Conservation (phyloP, 2,888 invertebrate species). For the Lingula anatina region DNA sequence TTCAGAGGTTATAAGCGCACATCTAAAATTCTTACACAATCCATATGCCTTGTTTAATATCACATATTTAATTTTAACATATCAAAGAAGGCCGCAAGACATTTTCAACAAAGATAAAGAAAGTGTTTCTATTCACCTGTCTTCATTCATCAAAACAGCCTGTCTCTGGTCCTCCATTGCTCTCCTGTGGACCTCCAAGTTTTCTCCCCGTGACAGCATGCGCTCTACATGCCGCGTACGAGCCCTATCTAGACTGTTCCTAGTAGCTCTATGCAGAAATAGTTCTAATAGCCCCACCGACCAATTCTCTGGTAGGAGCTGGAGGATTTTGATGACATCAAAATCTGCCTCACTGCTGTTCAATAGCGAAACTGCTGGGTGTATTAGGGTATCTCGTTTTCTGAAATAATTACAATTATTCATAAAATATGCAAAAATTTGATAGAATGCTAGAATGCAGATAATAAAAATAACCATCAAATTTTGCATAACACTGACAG, state of each 20-base stretch:
- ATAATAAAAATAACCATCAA: neutral
- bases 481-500: neutral
- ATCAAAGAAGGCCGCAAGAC: too few species aligned
- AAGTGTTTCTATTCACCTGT: too few species aligned
- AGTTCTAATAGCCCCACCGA: conserved; percentile 52
- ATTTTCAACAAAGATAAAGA: too few species aligned
- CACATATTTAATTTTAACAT: too few species aligned
- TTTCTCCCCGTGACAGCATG: conserved; percentile 52
- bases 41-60: too few species aligned
- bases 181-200: conserved; percentile 45
- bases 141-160: conserved; percentile 47
- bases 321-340: conserved; percentile 50
- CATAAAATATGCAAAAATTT: conserved; percentile 1
- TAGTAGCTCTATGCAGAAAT: conserved; percentile 51
- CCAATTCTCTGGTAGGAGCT: conserved; percentile 54
- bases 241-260: conserved; percentile 49
- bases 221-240: conserved; percentile 47
- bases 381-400: conserved; percentile 46
- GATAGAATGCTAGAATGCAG: conserved; percentile 7
- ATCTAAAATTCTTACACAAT: too few species aligned
- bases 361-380: conserved; percentile 52
- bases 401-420: too few species aligned
- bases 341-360: conserved; percentile 54
- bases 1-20: too few species aligned
- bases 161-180: conserved; percentile 41